Percentiles rank a stretch among this genome's conserved stretches.
phyloP scores from a whole-genome alignment of 1,140 invertebrate genomes.

The Heliothis subflexa region DNA sequence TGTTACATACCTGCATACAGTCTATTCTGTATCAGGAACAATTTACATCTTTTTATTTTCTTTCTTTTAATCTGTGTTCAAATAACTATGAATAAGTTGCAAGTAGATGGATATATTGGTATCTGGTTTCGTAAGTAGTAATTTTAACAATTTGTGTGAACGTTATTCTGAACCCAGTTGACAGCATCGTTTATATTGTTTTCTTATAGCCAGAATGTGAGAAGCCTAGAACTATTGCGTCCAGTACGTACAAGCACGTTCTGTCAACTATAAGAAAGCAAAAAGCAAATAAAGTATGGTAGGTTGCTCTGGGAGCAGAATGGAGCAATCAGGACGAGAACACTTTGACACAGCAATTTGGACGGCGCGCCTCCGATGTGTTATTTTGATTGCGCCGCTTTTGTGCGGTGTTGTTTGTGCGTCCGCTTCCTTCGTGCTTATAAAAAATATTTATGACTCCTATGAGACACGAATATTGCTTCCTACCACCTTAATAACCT shows the following conservation, averaged over 20 bases:
- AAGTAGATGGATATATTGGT: too few relatives aligned
- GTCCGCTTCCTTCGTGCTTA: slow-evolving; percentile 61
- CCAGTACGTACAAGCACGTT: slow-evolving; percentile 53
- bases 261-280: slow-evolving; percentile 71
- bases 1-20: neutral
- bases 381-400: slow-evolving; percentile 81
- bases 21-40: too few relatives aligned
- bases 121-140: too few relatives aligned
- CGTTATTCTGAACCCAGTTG: too few relatives aligned
- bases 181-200: neutral
- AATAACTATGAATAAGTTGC: too few relatives aligned
- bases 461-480: slow-evolving; percentile 60
- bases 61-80: too few relatives aligned
- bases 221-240: slow-evolving; percentile 40
- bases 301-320: slow-evolving; percentile 74
- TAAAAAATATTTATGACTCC: slow-evolving; percentile 67
- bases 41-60: too few relatives aligned
- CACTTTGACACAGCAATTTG: slow-evolving; percentile 84
- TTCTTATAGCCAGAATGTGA: neutral
- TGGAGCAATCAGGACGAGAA: slow-evolving; percentile 83
- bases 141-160: too few relatives aligned
- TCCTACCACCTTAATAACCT: slow-evolving; percentile 58
- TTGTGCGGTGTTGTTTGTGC: slow-evolving; percentile 67
- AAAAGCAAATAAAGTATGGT: slow-evolving; percentile 72
- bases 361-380: slow-evolving; percentile 74